A percentile compares a stretch with the other conserved stretches of the same genome.
phyloP scores from a whole-genome alignment of 1,140 invertebrate species.

The Conus betulinus region DNA sequence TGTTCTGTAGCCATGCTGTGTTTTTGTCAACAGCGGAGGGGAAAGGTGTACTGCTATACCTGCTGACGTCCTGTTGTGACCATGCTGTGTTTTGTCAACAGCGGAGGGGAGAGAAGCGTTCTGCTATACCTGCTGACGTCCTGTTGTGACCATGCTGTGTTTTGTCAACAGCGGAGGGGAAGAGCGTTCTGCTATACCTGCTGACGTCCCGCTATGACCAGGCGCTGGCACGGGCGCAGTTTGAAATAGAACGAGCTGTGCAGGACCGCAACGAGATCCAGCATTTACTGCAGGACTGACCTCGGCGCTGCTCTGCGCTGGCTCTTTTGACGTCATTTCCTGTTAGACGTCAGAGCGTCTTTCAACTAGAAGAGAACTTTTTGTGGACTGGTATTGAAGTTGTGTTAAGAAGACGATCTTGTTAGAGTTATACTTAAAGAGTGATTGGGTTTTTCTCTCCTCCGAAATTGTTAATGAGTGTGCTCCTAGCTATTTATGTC shows the following conservation, averaged over 20 bases:
- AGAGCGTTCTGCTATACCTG: slow-evolving; percentile 26
- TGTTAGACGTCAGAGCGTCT: background rate
- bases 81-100: background rate
- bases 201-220: slow-evolving; percentile 30
- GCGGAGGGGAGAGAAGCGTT: no score
- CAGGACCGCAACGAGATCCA: slow-evolving; percentile 24
- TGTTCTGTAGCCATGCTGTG: background rate
- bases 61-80: slow-evolving; percentile 23
- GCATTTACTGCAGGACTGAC: slow-evolving; percentile 6
- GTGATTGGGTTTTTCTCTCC: no score
- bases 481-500: no score
- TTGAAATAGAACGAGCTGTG: slow-evolving; percentile 25
- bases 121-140: no score
- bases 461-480: no score
- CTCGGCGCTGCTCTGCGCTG: background rate
- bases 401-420: no score
- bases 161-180: slow-evolving; percentile 18
- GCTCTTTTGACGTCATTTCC: background rate
- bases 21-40: slow-evolving; percentile 15
- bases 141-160: no score
- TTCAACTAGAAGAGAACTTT: background rate
- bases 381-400: no score
- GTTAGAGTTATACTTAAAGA: no score
- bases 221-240: slow-evolving; percentile 21
- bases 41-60: slow-evolving; percentile 25